These are phyloP conservation scores for Chymomyza costata DNA, from an alignment of 1,140 invertebrate genomes.

Conservation along the genomic window DNA sequence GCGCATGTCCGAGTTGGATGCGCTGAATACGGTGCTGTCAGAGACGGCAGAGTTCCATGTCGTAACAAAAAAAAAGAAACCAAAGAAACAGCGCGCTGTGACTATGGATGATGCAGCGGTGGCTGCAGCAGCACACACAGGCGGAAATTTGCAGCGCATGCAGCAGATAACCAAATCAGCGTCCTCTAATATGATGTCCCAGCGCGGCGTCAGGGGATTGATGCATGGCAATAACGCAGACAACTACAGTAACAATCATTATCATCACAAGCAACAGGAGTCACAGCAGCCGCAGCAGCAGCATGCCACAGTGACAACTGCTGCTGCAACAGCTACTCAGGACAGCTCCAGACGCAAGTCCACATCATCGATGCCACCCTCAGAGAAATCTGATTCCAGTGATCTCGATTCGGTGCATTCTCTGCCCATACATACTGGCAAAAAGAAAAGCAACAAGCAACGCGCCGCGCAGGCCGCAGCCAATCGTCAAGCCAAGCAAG, in stretches of 20 bases:
- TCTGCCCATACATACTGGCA: slow-evolving; percentile 79
- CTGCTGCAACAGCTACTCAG: slow-evolving; percentile 14
- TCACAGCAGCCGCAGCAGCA: slow-evolving; percentile 15
- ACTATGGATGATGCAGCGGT: slow-evolving; percentile 65
- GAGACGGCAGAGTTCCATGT: slow-evolving; percentile 80
- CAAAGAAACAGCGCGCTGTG: slow-evolving; percentile 79
- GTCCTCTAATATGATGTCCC: slow-evolving; percentile 59
- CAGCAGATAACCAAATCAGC: slow-evolving; percentile 55
- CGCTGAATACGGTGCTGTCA: slow-evolving; percentile 56
- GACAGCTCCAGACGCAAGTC: slow-evolving; percentile 77
- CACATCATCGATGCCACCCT: slow-evolving; percentile 80
- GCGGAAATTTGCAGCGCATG: slow-evolving; percentile 58
- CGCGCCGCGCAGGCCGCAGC: slow-evolving; percentile 4
- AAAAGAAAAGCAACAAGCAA: slow-evolving; percentile 50
- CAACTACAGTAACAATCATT: slow-evolving; percentile 31
- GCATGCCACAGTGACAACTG: slow-evolving; percentile 11
- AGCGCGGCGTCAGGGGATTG: slow-evolving; percentile 18
- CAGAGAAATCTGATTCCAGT: slow-evolving; percentile 82
- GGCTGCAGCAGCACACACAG: slow-evolving; percentile 39
- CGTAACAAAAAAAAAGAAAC: slow-evolving; percentile 83
- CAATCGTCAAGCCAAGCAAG: slow-evolving; percentile 18
- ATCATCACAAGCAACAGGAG: slow-evolving; percentile 3
- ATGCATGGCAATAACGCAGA: slow-evolving; percentile 21
- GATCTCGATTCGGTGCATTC: slow-evolving; percentile 85
- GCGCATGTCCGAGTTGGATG: slow-evolving; percentile 58